These are phyloP conservation scores for Tenthredo amoena DNA, from an alignment of 2,888 invertebrate genomes.

Conservation along the genomic window DNA sequence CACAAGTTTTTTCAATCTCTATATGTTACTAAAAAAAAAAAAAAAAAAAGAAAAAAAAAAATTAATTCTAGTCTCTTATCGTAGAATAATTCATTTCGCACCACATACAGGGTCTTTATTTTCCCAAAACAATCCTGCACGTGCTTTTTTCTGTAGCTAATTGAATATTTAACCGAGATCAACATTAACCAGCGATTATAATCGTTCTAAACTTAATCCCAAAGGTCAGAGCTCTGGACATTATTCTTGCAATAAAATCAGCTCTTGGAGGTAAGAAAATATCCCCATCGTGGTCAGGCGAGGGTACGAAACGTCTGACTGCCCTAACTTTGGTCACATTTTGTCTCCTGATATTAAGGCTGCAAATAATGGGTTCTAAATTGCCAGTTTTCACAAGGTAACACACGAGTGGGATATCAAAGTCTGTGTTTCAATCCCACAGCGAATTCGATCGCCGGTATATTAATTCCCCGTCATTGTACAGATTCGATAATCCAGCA, in stretches of 20 bases:
- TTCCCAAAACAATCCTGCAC: background rate
- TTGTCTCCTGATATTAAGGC: slow-evolving; percentile 89
- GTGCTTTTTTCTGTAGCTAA: background rate
- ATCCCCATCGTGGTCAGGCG: slow-evolving; percentile 81
- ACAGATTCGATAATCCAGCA: slow-evolving; percentile 97
- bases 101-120: slow-evolving; percentile 8
- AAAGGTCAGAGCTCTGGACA: slow-evolving; percentile 75
- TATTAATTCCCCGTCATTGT: slow-evolving; percentile 59
- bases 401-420: slow-evolving; percentile 49
- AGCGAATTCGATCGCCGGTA: background rate
- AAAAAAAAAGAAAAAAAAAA: background rate
- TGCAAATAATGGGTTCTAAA: slow-evolving; percentile 98
- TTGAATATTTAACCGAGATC: background rate
- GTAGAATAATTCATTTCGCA: background rate
- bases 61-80: background rate
- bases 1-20: background rate
- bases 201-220: background rate
- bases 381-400: slow-evolving; percentile 95
- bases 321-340: slow-evolving; percentile 91
- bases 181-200: background rate
- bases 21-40: background rate
- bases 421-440: slow-evolving; percentile 16
- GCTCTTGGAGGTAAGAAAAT: slow-evolving; percentile 78
- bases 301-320: slow-evolving; percentile 87
- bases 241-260: slow-evolving; percentile 80